Conservation (phyloP, 1,140 invertebrate species). For the Chionoecetes opilio region DNA sequence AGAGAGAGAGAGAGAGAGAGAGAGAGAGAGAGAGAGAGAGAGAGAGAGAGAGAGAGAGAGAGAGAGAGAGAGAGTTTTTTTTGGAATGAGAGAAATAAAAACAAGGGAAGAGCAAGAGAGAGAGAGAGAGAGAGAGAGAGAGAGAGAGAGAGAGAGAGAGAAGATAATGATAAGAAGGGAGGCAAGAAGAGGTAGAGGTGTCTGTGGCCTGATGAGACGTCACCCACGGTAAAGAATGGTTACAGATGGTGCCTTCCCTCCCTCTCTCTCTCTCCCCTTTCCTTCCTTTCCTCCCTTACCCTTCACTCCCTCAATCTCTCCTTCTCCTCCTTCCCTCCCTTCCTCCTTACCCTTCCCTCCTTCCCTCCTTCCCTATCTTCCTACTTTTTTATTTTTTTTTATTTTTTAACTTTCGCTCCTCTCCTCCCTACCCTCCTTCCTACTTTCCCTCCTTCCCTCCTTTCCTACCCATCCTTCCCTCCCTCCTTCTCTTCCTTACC, state of each 20-base stretch:
- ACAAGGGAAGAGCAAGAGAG: no score
- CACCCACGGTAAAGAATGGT: not conserved
- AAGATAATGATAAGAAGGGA: slow-evolving; percentile 1
- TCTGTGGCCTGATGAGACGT: not conserved
- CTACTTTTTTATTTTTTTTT: no score
- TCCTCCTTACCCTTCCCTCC: not conserved
- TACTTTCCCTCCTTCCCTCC: not conserved
- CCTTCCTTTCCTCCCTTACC: not conserved
- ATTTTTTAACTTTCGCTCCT: no score
- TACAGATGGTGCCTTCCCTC: not conserved
- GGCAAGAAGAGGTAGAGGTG: not conserved
- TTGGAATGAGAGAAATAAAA: no score
- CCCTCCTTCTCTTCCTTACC: not conserved
- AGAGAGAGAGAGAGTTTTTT: not conserved
- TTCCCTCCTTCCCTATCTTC: not conserved
- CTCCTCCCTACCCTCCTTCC: not conserved
- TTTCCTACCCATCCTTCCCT: not conserved
- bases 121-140: not conserved
- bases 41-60: not conserved
- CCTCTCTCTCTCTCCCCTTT: not conserved
- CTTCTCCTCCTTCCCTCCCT: not conserved
- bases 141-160: not conserved
- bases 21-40: not conserved
- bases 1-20: not conserved
- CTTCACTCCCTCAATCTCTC: not conserved